Base-by-base conservation (phyloP, 2,888 invertebrate genomes). In the Corbicula japonica region DNA sequence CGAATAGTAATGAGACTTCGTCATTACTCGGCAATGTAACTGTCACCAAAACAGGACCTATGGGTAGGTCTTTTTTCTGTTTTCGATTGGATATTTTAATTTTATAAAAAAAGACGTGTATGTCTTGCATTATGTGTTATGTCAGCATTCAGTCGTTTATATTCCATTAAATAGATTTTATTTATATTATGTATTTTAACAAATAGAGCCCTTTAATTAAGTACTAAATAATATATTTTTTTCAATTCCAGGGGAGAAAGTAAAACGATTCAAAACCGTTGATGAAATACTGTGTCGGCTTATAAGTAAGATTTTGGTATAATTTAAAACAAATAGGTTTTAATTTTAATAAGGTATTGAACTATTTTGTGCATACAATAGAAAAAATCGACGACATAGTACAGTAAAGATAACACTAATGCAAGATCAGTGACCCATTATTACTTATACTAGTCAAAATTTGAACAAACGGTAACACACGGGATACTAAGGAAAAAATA, bases 231-330 rank as follows among this genome's bases (percentile, higher is more conserved):
- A 12, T 18, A 46, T 5, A 10, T 46, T 46, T 46, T 5, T 4
- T 12, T 46, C 18, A 12, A 6, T 46, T 46, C 21, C 21, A 46
- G 46, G 46, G 5, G n/a, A 46, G 6, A 18, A 46, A 46, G n/a
- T 12, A 4, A 46, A 46, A 18, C 18, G 46, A 18, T 4, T 46
- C n/a, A 46, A 18, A 21, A 46, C 46, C 18, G 46, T 46, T 46
- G 46, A 46, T 18, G n/a, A 46, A 46, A 46, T 10, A 18, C 46
- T 46, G 46, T n/a, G n/a, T n/a, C n/a, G n/a, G n/a, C n/a, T n/a
- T n/a, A n/a, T n/a, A n/a, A n/a, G n/a, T n/a, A n/a, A n/a, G n/a
- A n/a, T n/a, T n/a, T n/a, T n/a, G n/a, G n/a, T n/a, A n/a, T n/a
- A n/a, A n/a, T n/a, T n/a, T n/a, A n/a, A n/a, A n/a, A n/a, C n/a